These are phyloP conservation scores for Latrodectus elegans DNA, from an alignment of 2,888 invertebrate genomes.

Conservation along the genomic window DNA sequence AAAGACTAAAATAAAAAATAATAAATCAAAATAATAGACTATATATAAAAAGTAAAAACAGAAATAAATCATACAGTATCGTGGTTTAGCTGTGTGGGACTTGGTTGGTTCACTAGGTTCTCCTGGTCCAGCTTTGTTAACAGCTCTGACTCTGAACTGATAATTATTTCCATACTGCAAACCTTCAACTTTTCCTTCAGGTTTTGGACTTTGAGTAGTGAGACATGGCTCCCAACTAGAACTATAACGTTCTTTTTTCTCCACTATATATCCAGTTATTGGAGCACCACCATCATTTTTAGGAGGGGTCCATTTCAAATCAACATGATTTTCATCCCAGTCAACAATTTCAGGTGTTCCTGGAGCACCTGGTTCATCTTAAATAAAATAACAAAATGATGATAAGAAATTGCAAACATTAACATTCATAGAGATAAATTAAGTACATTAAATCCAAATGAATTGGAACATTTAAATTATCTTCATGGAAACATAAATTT, in stretches of 20 bases:
- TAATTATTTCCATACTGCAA: conserved; percentile 94
- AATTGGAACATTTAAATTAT: too few species aligned
- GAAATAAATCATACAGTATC: conserved; percentile 78
- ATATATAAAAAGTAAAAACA: not conserved
- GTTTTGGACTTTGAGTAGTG: conserved; percentile 76
- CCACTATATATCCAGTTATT: conserved; percentile 82
- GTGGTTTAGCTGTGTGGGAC: conserved; percentile 89
- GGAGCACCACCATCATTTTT: conserved; percentile 92
- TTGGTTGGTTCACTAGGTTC: conserved; percentile 94
- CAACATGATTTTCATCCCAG: conserved; percentile 97
- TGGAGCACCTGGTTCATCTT: conserved; percentile 95
- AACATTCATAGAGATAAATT: too few species aligned
- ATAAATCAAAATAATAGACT: too few species aligned
- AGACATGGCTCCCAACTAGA: conserved; percentile 84
- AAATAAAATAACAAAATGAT: conserved; percentile 1
- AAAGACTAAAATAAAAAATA: too few species aligned
- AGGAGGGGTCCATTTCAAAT: conserved; percentile 94
- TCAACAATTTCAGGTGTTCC: conserved; percentile 91
- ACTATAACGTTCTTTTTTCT: conserved; percentile 74
- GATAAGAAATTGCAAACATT: too few species aligned
- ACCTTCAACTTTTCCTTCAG: conserved; percentile 87
- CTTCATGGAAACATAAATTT: too few species aligned
- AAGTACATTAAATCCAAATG: too few species aligned
- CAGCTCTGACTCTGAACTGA: conserved; percentile 92
- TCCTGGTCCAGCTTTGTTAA: conserved; percentile 95